Conservation (phyloP, 2,888 invertebrate genomes). For the Drosophila atripex region DNA sequence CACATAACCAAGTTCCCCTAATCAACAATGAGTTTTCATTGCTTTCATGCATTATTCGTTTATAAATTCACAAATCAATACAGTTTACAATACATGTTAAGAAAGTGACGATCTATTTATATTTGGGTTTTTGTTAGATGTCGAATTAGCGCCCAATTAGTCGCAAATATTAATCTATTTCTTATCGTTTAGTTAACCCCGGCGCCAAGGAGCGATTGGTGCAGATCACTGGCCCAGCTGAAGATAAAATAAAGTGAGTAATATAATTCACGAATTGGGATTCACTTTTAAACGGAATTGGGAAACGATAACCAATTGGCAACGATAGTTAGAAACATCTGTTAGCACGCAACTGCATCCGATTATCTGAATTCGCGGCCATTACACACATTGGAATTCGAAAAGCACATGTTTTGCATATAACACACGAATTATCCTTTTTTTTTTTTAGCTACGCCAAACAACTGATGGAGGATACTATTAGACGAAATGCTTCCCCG, state of each 20-base stretch:
- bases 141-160: too few species aligned
- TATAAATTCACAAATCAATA: neutral
- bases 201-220: slow-evolving; percentile 97
- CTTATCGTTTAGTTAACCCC: slow-evolving; percentile 89
- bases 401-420: neutral
- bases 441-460: slow-evolving; percentile 91
- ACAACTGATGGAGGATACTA: slow-evolving; percentile 97
- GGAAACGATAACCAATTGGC: neutral
- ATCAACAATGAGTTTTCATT: neutral
- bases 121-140: neutral
- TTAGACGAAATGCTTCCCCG: slow-evolving; percentile 96
- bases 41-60: neutral
- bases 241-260: slow-evolving; percentile 95
- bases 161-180: neutral
- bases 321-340: neutral
- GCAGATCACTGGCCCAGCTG: slow-evolving; percentile 96
- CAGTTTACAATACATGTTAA: neutral
- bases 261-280: too few species aligned
- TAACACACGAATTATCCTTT: too few species aligned
- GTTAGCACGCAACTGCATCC: neutral
- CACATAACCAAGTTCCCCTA: neutral
- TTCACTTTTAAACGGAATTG: neutral
- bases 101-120: slow-evolving; percentile 1
- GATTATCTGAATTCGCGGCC: neutral
- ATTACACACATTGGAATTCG: neutral